Conservation (phyloP, 1,140 invertebrate species). For the Pissodes strobi region DNA sequence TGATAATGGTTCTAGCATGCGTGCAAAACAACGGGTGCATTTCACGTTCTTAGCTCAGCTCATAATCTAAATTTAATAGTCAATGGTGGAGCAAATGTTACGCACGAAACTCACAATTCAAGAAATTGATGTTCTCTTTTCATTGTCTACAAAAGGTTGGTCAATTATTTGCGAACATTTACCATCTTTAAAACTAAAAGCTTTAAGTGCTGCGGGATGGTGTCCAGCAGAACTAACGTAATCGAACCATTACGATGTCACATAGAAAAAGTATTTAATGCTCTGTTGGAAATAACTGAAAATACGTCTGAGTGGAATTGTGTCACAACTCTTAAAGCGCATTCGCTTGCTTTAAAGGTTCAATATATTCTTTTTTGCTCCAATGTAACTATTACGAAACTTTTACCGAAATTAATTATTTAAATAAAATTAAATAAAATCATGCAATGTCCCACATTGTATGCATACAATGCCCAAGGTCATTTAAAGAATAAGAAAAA, state of each 20-base stretch:
- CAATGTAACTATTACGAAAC: neutral
- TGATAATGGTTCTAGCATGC: conserved; percentile 50
- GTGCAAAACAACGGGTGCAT: conserved; percentile 36
- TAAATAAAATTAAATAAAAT: neutral
- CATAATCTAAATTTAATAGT: conserved; percentile 42
- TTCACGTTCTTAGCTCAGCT: conserved; percentile 31
- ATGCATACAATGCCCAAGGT: too few species aligned
- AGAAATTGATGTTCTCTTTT: conserved; percentile 28
- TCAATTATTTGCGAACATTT: conserved; percentile 24
- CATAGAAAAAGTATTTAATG: too few species aligned
- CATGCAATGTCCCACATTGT: too few species aligned
- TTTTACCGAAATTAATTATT: neutral
- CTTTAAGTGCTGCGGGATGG: conserved; percentile 30
- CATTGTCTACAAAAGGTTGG: conserved; percentile 21
- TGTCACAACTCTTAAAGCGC: too few species aligned
- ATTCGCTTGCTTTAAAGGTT: too few species aligned
- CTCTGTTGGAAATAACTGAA: neutral
- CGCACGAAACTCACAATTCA: conserved; percentile 11
- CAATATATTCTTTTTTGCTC: neutral
- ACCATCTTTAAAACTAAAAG: too few species aligned
- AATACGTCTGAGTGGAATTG: neutral
- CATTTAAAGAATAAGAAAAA: too few species aligned
- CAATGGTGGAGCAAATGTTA: conserved; percentile 34
- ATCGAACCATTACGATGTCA: too few species aligned
- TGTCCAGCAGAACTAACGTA: conserved; percentile 33